Evolutionary conservation across 2,888 invertebrate genomes (phyloP), one percentile per base, ranked within the genome.

Genomic region (Drosophila seclusa): DNA sequence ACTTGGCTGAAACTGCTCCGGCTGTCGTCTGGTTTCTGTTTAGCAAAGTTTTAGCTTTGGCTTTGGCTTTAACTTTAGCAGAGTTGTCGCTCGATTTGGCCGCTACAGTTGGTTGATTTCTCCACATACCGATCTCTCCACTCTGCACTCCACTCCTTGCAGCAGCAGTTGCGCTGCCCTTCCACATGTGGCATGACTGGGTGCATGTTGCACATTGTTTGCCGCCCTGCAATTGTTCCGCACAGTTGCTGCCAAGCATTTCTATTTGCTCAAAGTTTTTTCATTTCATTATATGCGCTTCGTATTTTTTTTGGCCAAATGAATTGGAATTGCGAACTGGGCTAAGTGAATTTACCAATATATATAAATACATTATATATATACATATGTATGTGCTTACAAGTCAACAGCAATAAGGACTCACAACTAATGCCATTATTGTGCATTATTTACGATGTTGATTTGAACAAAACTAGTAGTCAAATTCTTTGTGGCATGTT

Each of bases 171-270:
- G 45, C 13, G 61, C 55, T 57, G 67, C 55, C 55, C 52, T 40
- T 42, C 10, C 65, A 40, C 61, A 24, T 61, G 65, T 66, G 68
- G 68, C 36, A 18, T 11, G 27, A 49, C 27, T 49, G 36, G n/a
- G 38, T 24, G 13, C 62, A 70, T 76, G 80, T 77, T 87, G 80
- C 84, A 87, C 87, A 87, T 87, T 87, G 84, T 84, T 89, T 72
- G 82, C 68, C 57, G 79, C 79, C 76, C 74, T 77, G 82, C 89
- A 87, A 87, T 87, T 87, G 87, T 87, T 89, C 87, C 86, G 87
- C 87, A 83, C 85, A 89, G 83, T 87, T 87, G 76, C 76, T 57
- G 50, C 63, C 64, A 38, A 65, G 62, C 59, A 59, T 63, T 61
- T 62, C 49, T 64, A 52, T 76, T 49, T 61, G 54, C 50, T 27